These are phyloP conservation scores for Heptranchias perlo DNA, from an alignment of 2,113 vertebrate species.

Conservation along the genomic window DNA sequence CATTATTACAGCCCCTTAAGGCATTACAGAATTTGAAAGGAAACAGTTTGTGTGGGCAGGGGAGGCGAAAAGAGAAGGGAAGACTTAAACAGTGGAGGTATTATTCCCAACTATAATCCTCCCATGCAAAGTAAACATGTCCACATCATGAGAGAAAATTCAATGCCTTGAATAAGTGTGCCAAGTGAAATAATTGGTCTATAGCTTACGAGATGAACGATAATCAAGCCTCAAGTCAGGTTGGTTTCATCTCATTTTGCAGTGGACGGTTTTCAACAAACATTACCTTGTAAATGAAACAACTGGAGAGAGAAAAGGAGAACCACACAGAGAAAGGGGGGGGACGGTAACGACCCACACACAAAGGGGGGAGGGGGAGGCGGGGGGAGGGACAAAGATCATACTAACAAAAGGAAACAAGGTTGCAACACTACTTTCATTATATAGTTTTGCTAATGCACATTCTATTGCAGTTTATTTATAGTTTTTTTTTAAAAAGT, in stretches of 20 bases:
- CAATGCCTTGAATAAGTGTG: neutral
- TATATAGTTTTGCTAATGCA: too few species aligned
- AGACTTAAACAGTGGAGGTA: too few species aligned
- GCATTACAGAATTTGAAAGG: too few species aligned
- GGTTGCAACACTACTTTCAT: neutral
- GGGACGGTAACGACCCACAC: too few species aligned
- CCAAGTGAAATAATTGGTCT: neutral
- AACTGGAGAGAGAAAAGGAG: neutral
- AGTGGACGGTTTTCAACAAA: neutral
- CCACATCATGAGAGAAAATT: neutral
- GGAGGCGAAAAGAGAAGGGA: neutral
- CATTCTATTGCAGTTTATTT: too few species aligned
- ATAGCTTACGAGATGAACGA: neutral
- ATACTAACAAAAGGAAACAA: neutral
- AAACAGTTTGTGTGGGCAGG: neutral
- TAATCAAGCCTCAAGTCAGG: neutral
- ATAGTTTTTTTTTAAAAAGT: too few species aligned
- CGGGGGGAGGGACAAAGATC: neutral
- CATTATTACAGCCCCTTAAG: too few species aligned
- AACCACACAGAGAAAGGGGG: too few species aligned
- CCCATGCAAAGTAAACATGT: neutral
- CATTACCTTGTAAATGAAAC: neutral
- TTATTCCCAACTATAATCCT: neutral
- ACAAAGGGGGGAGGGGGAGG: too few species aligned
- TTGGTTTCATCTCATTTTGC: neutral